Percentiles rank a stretch among this genome's conserved stretches.
Evolutionary conservation across 2,888 invertebrate genomes (phyloP).

Genomic region (Drosophila percnosoma): DNA sequence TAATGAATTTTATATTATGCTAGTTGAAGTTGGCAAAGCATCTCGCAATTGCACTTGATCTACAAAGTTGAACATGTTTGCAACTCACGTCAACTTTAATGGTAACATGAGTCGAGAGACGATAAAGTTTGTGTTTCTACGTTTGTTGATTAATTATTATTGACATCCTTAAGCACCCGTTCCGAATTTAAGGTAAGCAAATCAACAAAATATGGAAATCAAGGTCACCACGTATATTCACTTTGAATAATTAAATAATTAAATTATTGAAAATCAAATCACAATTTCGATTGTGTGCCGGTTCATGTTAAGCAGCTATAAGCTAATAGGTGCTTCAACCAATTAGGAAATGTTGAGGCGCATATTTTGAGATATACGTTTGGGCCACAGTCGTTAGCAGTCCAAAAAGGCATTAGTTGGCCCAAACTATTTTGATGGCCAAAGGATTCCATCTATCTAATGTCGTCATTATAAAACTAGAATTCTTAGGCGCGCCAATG

Average conservation of each 20-base stretch:
- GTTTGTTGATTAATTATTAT: not conserved
- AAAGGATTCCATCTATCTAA: conserved; percentile 20
- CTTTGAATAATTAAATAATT: conserved; percentile 12
- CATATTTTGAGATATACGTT: conserved; percentile 31
- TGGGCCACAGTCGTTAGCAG: conserved; percentile 28
- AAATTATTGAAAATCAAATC: not conserved
- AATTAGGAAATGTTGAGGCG: conserved; percentile 39
- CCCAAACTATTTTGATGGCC: conserved; percentile 17
- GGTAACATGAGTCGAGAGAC: not conserved
- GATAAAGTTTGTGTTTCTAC: not conserved
- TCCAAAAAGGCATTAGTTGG: conserved; percentile 25
- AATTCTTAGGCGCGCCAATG: conserved; percentile 22
- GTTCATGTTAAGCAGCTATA: conserved; percentile 50
- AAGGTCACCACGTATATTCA: conserved; percentile 1
- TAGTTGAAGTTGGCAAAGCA: too few relatives aligned
- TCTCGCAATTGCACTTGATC: not conserved
- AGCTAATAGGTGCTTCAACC: conserved; percentile 27
- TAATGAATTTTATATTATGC: not conserved
- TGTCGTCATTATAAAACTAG: conserved; percentile 16
- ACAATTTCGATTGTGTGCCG: not conserved
- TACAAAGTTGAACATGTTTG: not conserved
- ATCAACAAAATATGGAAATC: not conserved
- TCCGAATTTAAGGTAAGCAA: not conserved
- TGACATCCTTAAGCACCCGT: not conserved
- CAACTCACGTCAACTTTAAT: not conserved